These are phyloP conservation scores for Ranitomeya variabilis DNA, from an alignment of 2,113 vertebrate genomes.

Conservation along the genomic window DNA sequence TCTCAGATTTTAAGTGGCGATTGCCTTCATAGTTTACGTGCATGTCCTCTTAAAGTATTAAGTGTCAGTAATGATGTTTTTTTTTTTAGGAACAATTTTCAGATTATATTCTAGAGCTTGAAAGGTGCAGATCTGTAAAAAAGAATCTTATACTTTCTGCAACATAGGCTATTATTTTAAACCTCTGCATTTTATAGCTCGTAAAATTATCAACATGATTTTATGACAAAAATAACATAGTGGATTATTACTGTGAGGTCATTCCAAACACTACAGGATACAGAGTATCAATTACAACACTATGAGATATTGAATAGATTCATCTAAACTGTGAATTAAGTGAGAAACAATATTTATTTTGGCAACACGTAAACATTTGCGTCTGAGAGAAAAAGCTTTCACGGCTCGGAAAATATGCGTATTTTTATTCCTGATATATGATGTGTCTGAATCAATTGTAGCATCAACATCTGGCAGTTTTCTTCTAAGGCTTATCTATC, in stretches of 20 bases:
- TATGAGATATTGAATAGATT: constrained; percentile 32
- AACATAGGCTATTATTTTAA: constrained; percentile 27
- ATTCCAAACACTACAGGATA: constrained; percentile 27
- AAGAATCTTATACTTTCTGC: constrained; percentile 10
- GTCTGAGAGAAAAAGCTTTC: constrained; percentile 29
- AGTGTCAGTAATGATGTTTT: not conserved
- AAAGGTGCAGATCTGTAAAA: constrained; percentile 21
- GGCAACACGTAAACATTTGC: constrained; percentile 49
- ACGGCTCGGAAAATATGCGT: constrained; percentile 22
- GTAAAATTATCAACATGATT: constrained; percentile 50
- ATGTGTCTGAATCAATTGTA: constrained; percentile 48
- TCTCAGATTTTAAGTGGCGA: not conserved
- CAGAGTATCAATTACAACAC: constrained; percentile 38
- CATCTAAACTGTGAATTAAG: constrained; percentile 28
- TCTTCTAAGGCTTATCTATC: constrained; percentile 46
- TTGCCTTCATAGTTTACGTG: not conserved
- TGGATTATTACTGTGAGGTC: constrained; percentile 41
- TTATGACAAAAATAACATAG: constrained; percentile 47
- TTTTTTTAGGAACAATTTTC: not conserved
- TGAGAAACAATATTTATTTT: constrained; percentile 43
- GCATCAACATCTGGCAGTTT: constrained; percentile 51
- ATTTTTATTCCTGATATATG: constrained; percentile 50
- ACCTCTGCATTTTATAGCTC: constrained; percentile 28
- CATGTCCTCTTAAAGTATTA: not conserved
- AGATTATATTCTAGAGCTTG: not conserved